phyloP scores from a whole-genome alignment of 2,797 vertebrate genomes.

The Myotis vivesi region DNA sequence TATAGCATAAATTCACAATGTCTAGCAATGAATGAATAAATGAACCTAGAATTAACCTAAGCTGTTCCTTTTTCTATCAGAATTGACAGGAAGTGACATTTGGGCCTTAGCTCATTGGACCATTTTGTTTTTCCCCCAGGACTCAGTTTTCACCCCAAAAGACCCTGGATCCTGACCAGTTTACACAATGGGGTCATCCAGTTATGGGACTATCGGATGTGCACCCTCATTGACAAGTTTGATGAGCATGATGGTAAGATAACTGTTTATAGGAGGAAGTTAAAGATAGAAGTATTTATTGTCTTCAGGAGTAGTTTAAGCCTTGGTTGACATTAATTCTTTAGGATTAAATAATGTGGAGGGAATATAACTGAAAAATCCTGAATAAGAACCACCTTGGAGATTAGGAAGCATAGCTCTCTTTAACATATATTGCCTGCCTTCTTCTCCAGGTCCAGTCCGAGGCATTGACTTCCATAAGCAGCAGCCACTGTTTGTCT shows the following conservation, averaged over 20 bases:
- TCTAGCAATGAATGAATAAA: neutral
- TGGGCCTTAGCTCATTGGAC: neutral
- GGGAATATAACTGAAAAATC: neutral
- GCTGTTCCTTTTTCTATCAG: neutral
- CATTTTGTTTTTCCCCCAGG: conserved; percentile 80
- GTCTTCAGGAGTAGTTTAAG: neutral
- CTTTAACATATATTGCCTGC: neutral
- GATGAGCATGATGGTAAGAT: conserved; percentile 96
- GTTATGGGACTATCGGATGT: conserved; percentile 99
- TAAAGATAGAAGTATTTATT: neutral
- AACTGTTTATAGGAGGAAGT: neutral
- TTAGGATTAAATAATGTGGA: conserved; percentile 13
- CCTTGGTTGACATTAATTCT: neutral
- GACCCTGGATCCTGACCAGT: conserved; percentile 97
- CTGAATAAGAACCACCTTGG: neutral
- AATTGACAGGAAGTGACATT: neutral
- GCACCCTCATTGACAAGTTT: conserved; percentile 97
- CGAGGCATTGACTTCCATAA: conserved; percentile 98
- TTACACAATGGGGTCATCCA: conserved; percentile 98
- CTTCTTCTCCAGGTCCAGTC: conserved; percentile 88
- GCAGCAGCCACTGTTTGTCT: conserved; percentile 97
- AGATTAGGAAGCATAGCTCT: neutral
- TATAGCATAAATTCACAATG: neutral
- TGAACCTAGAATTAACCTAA: neutral
- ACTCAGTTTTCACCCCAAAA: conserved; percentile 96